Evolutionary conservation across 2,797 vertebrate genomes (phyloP).

Genomic region (Tokudaia tokunoshimensis): DNA sequence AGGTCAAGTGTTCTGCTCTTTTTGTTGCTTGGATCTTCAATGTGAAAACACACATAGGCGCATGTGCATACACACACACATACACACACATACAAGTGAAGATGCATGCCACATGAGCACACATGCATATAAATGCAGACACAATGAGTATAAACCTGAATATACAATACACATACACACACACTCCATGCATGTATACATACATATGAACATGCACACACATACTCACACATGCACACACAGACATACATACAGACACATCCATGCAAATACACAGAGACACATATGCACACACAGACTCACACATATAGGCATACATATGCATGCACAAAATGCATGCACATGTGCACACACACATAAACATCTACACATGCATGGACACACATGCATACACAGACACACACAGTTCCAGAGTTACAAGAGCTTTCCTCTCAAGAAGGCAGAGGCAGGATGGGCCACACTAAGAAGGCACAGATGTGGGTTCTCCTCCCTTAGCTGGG

Average conservation of each 20-base stretch:
- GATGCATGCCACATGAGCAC: neutral
- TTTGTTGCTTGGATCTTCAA: neutral
- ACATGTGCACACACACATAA: neutral
- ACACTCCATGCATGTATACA: neutral
- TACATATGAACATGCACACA: too few relatives aligned
- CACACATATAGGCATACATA: neutral
- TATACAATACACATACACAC: neutral
- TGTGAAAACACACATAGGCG: neutral
- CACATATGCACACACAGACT: neutral
- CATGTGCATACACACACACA: accelerated
- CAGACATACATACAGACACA: neutral
- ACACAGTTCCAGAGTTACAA: neutral
- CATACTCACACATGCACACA: neutral
- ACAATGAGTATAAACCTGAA: neutral
- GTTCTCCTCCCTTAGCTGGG: neutral
- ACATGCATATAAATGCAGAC: neutral
- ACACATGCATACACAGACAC: neutral
- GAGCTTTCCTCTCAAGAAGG: neutral
- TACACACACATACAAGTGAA: neutral
- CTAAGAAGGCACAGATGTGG: neutral
- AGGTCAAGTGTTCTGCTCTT: slow-evolving; percentile 3
- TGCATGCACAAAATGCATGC: neutral
- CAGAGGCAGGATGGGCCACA: neutral
- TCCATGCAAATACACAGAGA: neutral
- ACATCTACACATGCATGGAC: neutral